Evolutionary conservation across 2,888 invertebrate genomes (phyloP), one percentile per base, ranked within the genome.

Genomic region (Pollenia amentaria): DNA sequence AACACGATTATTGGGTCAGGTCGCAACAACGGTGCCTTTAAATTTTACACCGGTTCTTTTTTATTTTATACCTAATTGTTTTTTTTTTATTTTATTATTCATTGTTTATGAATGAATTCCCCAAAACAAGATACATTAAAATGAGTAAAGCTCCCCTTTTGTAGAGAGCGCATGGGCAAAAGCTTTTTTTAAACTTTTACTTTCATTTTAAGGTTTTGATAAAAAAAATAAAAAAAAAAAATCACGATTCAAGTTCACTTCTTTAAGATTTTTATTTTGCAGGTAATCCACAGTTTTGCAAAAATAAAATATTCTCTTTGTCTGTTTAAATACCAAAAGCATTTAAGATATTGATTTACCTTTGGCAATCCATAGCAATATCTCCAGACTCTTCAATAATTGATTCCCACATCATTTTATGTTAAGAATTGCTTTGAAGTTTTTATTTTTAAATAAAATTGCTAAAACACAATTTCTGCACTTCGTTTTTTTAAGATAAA

Each of bases 361-460:
- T 93, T 90, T 92, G 91, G 89, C 92, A 93, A 90, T 93, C 93
- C 91, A 92, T 93, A 87, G 87, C 89, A 80, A 90, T 88, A 84
- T 91, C 91, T 90, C 91, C 91, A 87, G 89, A 90, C 89, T 93
- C 93, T 87, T 93, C 93, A 88, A 89, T 89, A 85, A 92, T 93
- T 79, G 91, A 89, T 91, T 93, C 93, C 93, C 93, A 93, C 90
- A 93, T 89, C 93, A 93, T 93, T 90, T 91, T 91, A 88, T 87
- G 46, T 80, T 69, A 40, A 42, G 57, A 60, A 48, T 6, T 29
- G 29, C 3, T 29, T 29, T 29, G 10, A 21, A 51, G 40, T 48
- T 70, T 18, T 64, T n/a, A 21, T n/a, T 40, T 65, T 76, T 73
- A 44, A 70, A n/a, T 88, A 90, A 89, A 91, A 91, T 91, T 91